Percentiles rank a stretch among this genome's conserved stretches.
These are phyloP conservation scores for Lindbergichthys nudifrons DNA, from an alignment of 2,797 vertebrate genomes.

Conservation along the genomic window DNA sequence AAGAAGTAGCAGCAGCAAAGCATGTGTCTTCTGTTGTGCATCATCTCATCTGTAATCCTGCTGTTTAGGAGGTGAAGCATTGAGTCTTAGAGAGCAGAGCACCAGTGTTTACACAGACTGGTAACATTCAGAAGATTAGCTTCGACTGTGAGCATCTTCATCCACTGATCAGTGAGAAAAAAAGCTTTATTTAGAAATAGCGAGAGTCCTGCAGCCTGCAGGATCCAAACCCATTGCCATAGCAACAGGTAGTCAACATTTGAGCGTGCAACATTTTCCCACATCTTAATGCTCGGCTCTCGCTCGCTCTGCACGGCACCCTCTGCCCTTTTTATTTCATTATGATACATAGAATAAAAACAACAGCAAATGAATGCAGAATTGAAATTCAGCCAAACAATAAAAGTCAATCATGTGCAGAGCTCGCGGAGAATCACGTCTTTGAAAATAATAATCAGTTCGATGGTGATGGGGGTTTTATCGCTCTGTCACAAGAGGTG, in stretches of 20 bases:
- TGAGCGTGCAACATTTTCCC: slow-evolving; percentile 79
- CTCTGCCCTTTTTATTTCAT: slow-evolving; percentile 77
- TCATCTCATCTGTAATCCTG: slow-evolving; percentile 48
- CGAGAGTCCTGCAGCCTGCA: slow-evolving; percentile 83
- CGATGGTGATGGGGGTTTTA: slow-evolving; percentile 2
- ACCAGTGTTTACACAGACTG: slow-evolving; percentile 53
- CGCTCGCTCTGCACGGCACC: slow-evolving; percentile 66
- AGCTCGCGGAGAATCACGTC: slow-evolving; percentile 18
- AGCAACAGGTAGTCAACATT: slow-evolving; percentile 89
- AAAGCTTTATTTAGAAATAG: slow-evolving; percentile 88
- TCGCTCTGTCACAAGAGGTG: slow-evolving; percentile 14
- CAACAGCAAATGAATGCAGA: slow-evolving; percentile 58
- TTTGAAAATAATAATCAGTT: slow-evolving; percentile 14
- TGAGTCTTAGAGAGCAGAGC: slow-evolving; percentile 33
- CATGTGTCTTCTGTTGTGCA: slow-evolving; percentile 27
- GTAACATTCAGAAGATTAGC: slow-evolving; percentile 70
- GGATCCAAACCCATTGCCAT: slow-evolving; percentile 84
- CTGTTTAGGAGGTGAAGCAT: slow-evolving; percentile 52
- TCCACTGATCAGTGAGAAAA: slow-evolving; percentile 79
- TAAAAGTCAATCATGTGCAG: slow-evolving; percentile 41
- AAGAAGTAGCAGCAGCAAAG: slow-evolving; percentile 13
- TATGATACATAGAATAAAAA: slow-evolving; percentile 63
- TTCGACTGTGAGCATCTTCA: slow-evolving; percentile 77
- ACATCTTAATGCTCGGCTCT: slow-evolving; percentile 72
- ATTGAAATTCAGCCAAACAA: slow-evolving; percentile 62